Evolutionary conservation across 2,797 vertebrate species (phyloP), one percentile per base, ranked within the genome.

Genomic region (Poeciliopsis presidionis): DNA sequence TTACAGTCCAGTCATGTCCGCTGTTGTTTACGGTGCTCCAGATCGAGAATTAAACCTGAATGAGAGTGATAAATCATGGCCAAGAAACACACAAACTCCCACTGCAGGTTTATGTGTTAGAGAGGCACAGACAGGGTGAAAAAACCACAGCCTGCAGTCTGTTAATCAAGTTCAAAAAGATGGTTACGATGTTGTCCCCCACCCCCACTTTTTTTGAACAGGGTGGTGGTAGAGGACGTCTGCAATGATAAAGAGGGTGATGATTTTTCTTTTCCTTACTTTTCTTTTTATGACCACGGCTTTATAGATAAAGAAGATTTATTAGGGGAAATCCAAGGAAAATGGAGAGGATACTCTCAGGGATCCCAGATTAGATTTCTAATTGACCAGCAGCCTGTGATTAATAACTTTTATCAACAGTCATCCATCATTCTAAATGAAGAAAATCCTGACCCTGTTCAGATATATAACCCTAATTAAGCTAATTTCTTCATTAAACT

Each of bases 21-120:
- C 87, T 89, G 93, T 95, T 96, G 94, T 96, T 95, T 96, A 94
- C 95, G 80, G 90, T 91, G 92, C 92, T 94, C 90, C 91, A 91
- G 91, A 94, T 94, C 91, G 89, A 94, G 94, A 95, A 95, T 94
- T 95, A 95, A 95, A 95, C 90, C 92, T 95, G 95, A 95, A 95
- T 95, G 93, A 94, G 93, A 92, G 93, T 87, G 86, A 96, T 96
- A 96, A 95, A 96, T 95, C 94, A 94, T 87, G 81, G 82, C 84
- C 83, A 82, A 83, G 90, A 90, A 94, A 93, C 93, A 93, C 93
- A 93, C 89, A 88, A 90, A 89, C 86, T 91, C 91, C 87, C 88
- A 80, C 89, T 88, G 83, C 88, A 89, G 92, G 92, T 94, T 93
- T 93, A 94, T 93, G 92, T 92, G 93, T 91, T 83, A 82, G 88